A percentile compares a stretch with the other conserved stretches of the same genome.
These are phyloP conservation scores for Alligator mississippiensis DNA, from an alignment of 2,113 vertebrate species.

Conservation along the genomic window DNA sequence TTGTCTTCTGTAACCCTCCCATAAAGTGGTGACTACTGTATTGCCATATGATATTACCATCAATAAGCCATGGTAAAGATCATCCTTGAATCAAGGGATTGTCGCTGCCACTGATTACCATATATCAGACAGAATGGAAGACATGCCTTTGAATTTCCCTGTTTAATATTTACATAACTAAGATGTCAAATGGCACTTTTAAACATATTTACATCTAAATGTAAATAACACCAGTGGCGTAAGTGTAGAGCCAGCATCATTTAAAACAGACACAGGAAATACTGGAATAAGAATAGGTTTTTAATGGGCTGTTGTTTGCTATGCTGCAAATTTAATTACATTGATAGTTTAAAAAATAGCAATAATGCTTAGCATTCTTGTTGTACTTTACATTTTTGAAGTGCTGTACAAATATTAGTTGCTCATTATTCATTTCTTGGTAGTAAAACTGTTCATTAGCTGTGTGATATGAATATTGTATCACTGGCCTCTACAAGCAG, in stretches of 20 bases:
- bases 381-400: conserved; percentile 5
- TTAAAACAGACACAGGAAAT: conserved; percentile 63
- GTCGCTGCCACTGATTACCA: no score
- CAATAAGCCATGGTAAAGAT: no score
- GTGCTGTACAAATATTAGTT: conserved; percentile 13
- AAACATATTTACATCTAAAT: conserved; percentile 64
- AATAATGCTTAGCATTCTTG: conserved; percentile 6
- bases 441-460: conserved; percentile 55
- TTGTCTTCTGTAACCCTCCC: not conserved
- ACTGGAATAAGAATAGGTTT: conserved; percentile 54
- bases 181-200: conserved; percentile 27
- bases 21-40: not conserved
- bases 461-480: conserved; percentile 37
- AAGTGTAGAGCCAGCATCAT: conserved; percentile 42
- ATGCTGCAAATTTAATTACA: conserved; percentile 59
- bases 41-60: no score
- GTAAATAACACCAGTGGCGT: conserved; percentile 55
- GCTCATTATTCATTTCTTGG: conserved; percentile 27
- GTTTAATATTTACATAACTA: conserved; percentile 24
- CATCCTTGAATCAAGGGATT: no score
- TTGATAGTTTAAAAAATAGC: conserved; percentile 56
- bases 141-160: not conserved
- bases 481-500: conserved; percentile 13
- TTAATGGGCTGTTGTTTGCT: conserved; percentile 57
- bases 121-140: not conserved